These are phyloP conservation scores for Gadopsis marmoratus DNA, from an alignment of 2,797 vertebrate genomes.

Conservation along the genomic window DNA sequence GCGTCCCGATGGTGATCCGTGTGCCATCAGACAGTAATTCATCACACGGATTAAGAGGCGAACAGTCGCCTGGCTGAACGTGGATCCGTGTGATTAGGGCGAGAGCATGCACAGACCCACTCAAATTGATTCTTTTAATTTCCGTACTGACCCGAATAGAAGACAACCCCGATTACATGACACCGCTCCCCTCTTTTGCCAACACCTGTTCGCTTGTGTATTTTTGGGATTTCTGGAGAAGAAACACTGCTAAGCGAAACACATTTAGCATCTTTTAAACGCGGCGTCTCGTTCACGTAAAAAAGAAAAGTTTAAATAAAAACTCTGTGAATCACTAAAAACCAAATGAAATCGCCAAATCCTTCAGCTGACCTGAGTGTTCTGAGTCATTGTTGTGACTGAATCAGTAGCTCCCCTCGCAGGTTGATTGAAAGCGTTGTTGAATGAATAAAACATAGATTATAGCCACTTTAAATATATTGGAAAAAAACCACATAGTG, in stretches of 20 bases:
- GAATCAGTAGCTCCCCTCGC: constrained; percentile 5
- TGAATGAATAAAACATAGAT: neutral
- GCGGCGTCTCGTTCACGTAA: neutral
- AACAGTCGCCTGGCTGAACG: constrained; percentile 38
- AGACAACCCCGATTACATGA: neutral
- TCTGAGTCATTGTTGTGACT: constrained; percentile 1
- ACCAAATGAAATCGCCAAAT: neutral
- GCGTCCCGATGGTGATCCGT: constrained; percentile 22
- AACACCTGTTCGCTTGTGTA: neutral
- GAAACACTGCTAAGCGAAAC: neutral
- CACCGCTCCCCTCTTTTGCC: no score
- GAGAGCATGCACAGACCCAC: constrained; percentile 22
- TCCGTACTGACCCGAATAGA: constrained; percentile 29
- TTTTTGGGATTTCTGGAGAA: neutral
- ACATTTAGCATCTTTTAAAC: neutral
- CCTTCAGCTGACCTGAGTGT: neutral
- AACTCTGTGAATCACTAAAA: neutral
- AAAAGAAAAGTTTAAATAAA: neutral
- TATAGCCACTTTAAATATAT: neutral
- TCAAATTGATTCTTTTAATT: constrained; percentile 47
- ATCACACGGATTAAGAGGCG: constrained; percentile 54
- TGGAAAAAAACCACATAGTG: neutral
- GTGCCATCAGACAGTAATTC: constrained; percentile 44
- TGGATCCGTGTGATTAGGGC: constrained; percentile 43
- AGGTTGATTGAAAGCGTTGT: constrained; percentile 14